phyloP scores from a whole-genome alignment of 2,888 invertebrate genomes.

The Pyralis farinalis region DNA sequence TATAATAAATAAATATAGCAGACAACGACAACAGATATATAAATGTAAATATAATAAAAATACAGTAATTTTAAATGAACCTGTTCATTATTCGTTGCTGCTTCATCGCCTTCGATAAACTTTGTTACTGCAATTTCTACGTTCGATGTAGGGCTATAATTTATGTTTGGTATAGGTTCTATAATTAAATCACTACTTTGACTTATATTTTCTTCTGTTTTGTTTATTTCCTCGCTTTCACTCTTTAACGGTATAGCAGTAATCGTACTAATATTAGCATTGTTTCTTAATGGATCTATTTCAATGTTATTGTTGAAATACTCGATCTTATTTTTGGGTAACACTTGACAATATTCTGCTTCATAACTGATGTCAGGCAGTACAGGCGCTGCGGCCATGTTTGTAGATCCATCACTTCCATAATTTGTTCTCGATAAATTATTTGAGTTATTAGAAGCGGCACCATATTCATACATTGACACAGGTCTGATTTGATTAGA shows the following conservation, averaged over 20 bases:
- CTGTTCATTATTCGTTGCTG: slow-evolving; percentile 52
- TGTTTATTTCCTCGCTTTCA: slow-evolving; percentile 14
- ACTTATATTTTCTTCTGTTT: slow-evolving; percentile 14
- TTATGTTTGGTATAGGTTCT: slow-evolving; percentile 22
- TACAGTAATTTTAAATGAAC: slow-evolving; percentile 70
- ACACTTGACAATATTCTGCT: slow-evolving; percentile 42
- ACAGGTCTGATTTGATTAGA: slow-evolving; percentile 32
- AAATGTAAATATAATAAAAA: slow-evolving; percentile 63
- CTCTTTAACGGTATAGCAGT: slow-evolving; percentile 14
- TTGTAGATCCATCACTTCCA: slow-evolving; percentile 33
- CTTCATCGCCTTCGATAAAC: slow-evolving; percentile 38
- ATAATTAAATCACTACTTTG: slow-evolving; percentile 17
- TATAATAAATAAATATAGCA: slow-evolving; percentile 61
- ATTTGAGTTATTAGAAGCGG: slow-evolving; percentile 23
- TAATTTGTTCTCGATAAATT: slow-evolving; percentile 33
- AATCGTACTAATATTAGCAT: background rate
- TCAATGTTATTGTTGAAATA: slow-evolving; percentile 7
- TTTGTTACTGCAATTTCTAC: slow-evolving; percentile 19
- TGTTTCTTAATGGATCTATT: background rate
- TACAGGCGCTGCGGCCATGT: slow-evolving; percentile 17
- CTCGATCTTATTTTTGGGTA: slow-evolving; percentile 25
- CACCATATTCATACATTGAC: slow-evolving; percentile 43
- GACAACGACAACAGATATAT: slow-evolving; percentile 58
- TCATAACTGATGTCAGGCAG: slow-evolving; percentile 54
- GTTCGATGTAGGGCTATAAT: slow-evolving; percentile 16